Evolutionary conservation across 2,888 invertebrate species (phyloP).

Genomic region (Stomorhina lunata): DNA sequence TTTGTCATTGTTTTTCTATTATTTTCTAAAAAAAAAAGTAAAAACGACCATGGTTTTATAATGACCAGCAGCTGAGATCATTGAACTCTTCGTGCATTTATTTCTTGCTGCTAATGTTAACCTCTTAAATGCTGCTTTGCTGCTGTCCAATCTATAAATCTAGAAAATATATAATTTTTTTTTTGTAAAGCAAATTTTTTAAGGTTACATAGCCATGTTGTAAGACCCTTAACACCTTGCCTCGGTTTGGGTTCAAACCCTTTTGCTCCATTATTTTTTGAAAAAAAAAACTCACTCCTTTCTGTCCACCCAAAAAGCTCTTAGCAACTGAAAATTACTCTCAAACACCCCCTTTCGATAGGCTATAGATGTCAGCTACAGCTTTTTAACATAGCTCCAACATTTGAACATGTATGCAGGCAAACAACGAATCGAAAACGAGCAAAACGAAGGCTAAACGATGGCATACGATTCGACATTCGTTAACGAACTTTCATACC

Average conservation of each 20-base stretch:
- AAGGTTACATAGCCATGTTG: slow-evolving; percentile 61
- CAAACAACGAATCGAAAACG: slow-evolving; percentile 9
- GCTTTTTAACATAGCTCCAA: slow-evolving; percentile 53
- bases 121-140: slow-evolving; percentile 14
- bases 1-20: no score
- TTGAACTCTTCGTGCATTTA: no score
- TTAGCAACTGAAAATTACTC: slow-evolving; percentile 52
- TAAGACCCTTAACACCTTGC: neutral
- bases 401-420: slow-evolving; percentile 35
- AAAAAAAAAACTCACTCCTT: slow-evolving; percentile 27
- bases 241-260: neutral
- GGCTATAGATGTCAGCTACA: slow-evolving; percentile 41
- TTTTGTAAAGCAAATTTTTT: slow-evolving; percentile 38
- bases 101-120: slow-evolving; percentile 7
- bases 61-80: no score
- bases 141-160: neutral
- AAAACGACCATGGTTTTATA: no score
- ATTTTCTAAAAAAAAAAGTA: no score
- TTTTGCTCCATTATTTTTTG: neutral
- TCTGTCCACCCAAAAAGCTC: slow-evolving; percentile 42
- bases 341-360: slow-evolving; percentile 35
- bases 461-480: no score
- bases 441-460: slow-evolving; percentile 36
- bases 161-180: neutral
- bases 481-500: neutral